Conservation (phyloP, 2,888 invertebrate species). For the Piscicola geometra region DNA sequence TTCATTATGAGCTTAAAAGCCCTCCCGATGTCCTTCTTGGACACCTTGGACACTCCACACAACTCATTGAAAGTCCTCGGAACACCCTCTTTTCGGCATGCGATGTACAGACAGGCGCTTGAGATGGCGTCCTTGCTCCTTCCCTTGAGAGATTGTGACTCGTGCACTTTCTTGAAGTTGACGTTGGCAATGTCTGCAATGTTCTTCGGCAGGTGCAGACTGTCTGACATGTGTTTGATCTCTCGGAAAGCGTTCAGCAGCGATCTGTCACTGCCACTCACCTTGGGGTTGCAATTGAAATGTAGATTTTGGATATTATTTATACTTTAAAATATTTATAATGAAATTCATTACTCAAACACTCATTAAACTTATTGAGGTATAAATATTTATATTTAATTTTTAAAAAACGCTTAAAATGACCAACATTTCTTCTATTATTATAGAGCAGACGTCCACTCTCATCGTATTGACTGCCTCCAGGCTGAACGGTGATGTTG, state of each 20-base stretch:
- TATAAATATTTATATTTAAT: background rate
- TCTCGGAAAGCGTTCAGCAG: conserved; percentile 92
- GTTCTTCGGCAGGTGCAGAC: conserved; percentile 91
- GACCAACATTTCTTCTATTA: conserved; percentile 62
- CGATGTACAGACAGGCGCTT: conserved; percentile 96
- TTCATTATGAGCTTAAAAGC: conserved; percentile 95
- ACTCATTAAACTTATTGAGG: too few relatives aligned
- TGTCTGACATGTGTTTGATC: conserved; percentile 95
- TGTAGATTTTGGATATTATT: background rate
- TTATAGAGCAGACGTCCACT: conserved; percentile 59
- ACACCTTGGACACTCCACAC: conserved; percentile 95
- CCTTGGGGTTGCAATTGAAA: conserved; percentile 43
- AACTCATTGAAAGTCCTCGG: conserved; percentile 99
- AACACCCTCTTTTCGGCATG: conserved; percentile 95
- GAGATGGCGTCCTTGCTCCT: conserved; percentile 96
- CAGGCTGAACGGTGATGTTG: conserved; percentile 68
- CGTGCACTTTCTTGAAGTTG: conserved; percentile 65
- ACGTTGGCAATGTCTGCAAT: conserved; percentile 63
- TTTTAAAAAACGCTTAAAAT: background rate
- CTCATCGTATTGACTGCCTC: conserved; percentile 47
- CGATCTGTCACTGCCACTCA: conserved; percentile 87
- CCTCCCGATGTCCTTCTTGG: conserved; percentile 96
- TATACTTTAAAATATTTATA: too few relatives aligned
- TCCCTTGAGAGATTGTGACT: conserved; percentile 89
- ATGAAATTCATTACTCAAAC: too few relatives aligned